These are phyloP conservation scores for Rhegmatorhina hoffmannsi DNA, from an alignment of 2,113 vertebrate species.

Conservation along the genomic window DNA sequence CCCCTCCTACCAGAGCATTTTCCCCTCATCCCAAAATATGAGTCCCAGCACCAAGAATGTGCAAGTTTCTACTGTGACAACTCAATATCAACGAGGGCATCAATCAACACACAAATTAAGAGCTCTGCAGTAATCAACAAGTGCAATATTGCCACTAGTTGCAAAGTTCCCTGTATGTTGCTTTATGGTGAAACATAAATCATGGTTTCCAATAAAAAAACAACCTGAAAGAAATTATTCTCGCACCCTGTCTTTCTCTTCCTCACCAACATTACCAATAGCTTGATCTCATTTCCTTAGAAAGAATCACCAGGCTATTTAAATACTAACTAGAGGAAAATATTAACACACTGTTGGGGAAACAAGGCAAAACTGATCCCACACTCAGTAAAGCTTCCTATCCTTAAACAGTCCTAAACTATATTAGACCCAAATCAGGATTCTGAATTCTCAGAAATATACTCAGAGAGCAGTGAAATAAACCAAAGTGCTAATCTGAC, in stretches of 20 bases:
- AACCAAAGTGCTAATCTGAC: not conserved
- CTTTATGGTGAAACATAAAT: not conserved
- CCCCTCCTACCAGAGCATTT: not conserved
- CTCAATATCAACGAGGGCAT: not conserved
- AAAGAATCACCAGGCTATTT: not conserved
- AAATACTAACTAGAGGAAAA: conserved; percentile 6
- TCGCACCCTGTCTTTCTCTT: not conserved
- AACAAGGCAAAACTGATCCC: not conserved
- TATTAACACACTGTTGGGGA: not conserved
- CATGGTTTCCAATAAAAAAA: not conserved
- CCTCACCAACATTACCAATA: not conserved
- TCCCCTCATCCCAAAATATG: not conserved
- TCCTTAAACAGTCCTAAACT: not conserved
- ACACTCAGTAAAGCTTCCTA: not conserved
- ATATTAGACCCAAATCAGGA: not conserved
- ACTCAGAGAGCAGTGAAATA: not conserved
- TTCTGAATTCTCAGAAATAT: not conserved
- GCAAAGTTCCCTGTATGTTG: not conserved
- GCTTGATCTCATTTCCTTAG: not conserved
- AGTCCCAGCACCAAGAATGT: conserved; percentile 25
- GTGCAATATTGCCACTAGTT: not conserved
- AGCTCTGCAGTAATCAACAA: not conserved
- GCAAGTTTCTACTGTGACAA: not conserved
- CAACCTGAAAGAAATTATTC: not conserved
- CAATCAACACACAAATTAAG: not conserved